Base-by-base conservation (phyloP, 2,888 invertebrate species). In the Tetropium fuscum region DNA sequence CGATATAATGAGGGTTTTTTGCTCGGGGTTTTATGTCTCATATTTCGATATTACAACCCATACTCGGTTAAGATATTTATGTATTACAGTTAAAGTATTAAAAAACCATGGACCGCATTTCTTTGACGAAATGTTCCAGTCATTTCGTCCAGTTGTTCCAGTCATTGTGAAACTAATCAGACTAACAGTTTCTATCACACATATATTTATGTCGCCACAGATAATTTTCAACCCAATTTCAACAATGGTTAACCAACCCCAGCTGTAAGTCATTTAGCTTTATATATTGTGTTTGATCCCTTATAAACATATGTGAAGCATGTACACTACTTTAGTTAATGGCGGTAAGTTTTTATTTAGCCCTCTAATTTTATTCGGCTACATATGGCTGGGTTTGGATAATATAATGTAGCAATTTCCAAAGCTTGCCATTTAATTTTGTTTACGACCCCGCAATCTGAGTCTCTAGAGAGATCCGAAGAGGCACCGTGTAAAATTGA, bases 301-400 rank as follows among this genome's bases (percentile, higher is more conserved):
- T 19, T 16, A 13, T 13, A 11, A 15, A 22, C 40, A 40, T 27
- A 18, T 51, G 51, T 51, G n/a, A 16, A 15, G 40, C 6, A 25
- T 34, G 27, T 22, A 10, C 22, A 27, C 15, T 15, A 15, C 51
- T 27, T 2, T 10, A 22, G 4, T 25, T 27, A 40, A 40, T 15
- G 13, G 25, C 36, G 6, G 27, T 51, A 38, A 51, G 38, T 18
- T 38, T 51, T n/a, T n/a, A n/a, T 48, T 25, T 22, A 18, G 25
- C 20, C 38, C 25, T 40, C 22, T 51, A 40, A 51, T 40, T 51
- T 51, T 51, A 51, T 40, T 40, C n/a, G 27, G 19, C 13, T 8
- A 16, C 36, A 40, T 10, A 8, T 15, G n/a, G 40, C 27, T 25
- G 40, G 40, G 51, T 38, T 51, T 27, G 25, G 25, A 38, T 22